Base-by-base conservation (phyloP, 1,140 invertebrate species). In the Medauroidea extradentata region DNA sequence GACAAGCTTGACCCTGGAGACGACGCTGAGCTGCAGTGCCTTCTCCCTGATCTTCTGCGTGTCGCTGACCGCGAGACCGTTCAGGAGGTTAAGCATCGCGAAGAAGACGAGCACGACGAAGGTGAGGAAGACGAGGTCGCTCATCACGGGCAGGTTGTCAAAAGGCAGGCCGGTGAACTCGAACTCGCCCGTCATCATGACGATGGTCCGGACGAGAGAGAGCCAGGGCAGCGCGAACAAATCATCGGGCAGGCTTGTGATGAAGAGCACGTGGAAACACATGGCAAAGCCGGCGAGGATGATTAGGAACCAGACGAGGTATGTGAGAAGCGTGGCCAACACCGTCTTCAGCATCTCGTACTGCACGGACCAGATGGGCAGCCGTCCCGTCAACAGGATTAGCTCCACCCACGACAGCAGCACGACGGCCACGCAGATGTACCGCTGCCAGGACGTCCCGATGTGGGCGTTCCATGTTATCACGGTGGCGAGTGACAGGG, bases 181-280 rank as follows among this genome's bases (percentile, higher is more conserved):
- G 63, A 91, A 88, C 72, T 92, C 89, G 11, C 89, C 89, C 0
- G 88, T 90, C 19, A 91, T 77, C 89, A 92, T 92, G 1, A 90
- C 85, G 21, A 90, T 83, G 0, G 88, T 91, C 74, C 91, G 90
- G 57, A 90, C 87, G 3, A 91, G 66, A 0, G 88, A 85, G 19
- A 79, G 73, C 5, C 81, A 82, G 2, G 84, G 84, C 72, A 83
- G 78, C 1, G 73, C 72, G 59, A 90, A 89, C 4, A 50, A 50
- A 3, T 24, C 27, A 53, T 74, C 72, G 3, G 68, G 60, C 27
- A 67, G 61, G 13, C 65, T 53, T 24, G 66, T 66, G 25, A 79
- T 78, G 65, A 90, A 89, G 14, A 91, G 70, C 13, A 84, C 83
- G 63, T 85, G 89, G 65, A 91, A 93, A 64, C 88, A 87, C 24